phyloP scores from a whole-genome alignment of 2,888 invertebrate species.

The Antitype chi region DNA sequence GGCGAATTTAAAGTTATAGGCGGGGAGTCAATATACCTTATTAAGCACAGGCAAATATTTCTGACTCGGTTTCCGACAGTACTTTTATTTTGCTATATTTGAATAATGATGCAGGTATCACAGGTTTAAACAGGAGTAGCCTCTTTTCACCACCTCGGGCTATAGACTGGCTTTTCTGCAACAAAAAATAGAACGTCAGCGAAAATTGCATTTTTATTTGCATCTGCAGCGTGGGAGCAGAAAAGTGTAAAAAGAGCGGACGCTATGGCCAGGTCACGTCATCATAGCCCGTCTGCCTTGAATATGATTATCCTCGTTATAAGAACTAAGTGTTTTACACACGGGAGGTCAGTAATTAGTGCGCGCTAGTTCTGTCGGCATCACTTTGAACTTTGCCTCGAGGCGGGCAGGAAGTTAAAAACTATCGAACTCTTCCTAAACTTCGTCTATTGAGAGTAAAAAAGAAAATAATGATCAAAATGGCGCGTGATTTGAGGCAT shows the following conservation, averaged over 20 bases:
- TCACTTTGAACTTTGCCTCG: conserved; percentile 35
- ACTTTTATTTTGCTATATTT: not conserved
- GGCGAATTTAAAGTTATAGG: not conserved
- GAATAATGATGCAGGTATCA: not conserved
- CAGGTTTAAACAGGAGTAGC: not conserved
- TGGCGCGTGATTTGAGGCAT: not conserved
- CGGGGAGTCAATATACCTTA: not conserved
- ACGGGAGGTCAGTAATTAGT: conserved; percentile 55
- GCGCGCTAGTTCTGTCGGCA: conserved; percentile 32
- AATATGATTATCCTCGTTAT: conserved; percentile 63
- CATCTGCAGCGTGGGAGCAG: conserved; percentile 8
- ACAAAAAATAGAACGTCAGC: not conserved
- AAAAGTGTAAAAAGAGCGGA: conserved; percentile 42
- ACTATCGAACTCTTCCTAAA: conserved; percentile 33
- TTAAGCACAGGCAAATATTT: not conserved
- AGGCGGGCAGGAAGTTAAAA: conserved; percentile 45
- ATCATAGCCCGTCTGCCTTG: conserved; percentile 52
- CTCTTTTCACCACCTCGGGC: not conserved
- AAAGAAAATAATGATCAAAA: conserved; percentile 31
- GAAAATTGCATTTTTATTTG: conserved; percentile 37
- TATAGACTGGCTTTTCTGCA: not conserved
- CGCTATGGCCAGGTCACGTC: conserved; percentile 43
- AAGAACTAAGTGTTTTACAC: conserved; percentile 59
- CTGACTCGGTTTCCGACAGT: not conserved
- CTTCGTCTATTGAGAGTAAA: conserved; percentile 15